A percentile compares a stretch with the other conserved stretches of the same genome.
phyloP scores from a whole-genome alignment of 2,797 vertebrate species.

The Ptychadena robeensis region DNA sequence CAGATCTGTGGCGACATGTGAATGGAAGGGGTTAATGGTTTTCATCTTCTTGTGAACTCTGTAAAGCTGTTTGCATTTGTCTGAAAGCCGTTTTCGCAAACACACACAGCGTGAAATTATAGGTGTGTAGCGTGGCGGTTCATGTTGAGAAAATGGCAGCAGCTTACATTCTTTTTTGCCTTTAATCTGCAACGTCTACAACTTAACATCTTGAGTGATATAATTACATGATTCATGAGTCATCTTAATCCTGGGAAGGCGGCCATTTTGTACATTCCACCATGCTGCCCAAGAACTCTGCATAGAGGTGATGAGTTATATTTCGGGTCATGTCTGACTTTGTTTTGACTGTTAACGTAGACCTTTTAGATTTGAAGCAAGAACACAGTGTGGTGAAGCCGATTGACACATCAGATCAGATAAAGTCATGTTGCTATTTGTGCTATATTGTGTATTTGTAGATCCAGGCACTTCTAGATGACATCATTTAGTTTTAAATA shows the following conservation, averaged over 20 bases:
- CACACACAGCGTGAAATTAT: slow-evolving; percentile 48
- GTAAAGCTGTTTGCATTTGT: slow-evolving; percentile 44
- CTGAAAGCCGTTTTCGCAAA: slow-evolving; percentile 42
- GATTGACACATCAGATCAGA: background rate
- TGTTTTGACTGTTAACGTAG: background rate
- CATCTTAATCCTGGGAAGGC: background rate
- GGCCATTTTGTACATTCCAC: background rate
- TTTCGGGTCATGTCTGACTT: background rate
- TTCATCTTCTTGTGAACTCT: slow-evolving; percentile 19
- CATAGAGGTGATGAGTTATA: background rate
- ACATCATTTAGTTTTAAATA: no score
- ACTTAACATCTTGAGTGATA: slow-evolving; percentile 27
- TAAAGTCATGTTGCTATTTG: background rate
- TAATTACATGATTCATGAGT: background rate
- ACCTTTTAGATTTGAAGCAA: background rate
- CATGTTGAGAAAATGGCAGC: slow-evolving; percentile 21
- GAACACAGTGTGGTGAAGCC: background rate
- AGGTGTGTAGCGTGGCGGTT: slow-evolving; percentile 35
- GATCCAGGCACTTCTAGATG: no score
- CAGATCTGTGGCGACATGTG: background rate
- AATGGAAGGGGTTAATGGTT: slow-evolving; percentile 20
- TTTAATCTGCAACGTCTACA: slow-evolving; percentile 35
- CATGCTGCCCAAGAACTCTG: background rate
- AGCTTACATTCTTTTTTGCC: slow-evolving; percentile 17
- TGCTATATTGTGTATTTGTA: background rate